These are phyloP conservation scores for Steinernema scapterisci DNA, from an alignment of 2,888 invertebrate species.

Conservation along the genomic window DNA sequence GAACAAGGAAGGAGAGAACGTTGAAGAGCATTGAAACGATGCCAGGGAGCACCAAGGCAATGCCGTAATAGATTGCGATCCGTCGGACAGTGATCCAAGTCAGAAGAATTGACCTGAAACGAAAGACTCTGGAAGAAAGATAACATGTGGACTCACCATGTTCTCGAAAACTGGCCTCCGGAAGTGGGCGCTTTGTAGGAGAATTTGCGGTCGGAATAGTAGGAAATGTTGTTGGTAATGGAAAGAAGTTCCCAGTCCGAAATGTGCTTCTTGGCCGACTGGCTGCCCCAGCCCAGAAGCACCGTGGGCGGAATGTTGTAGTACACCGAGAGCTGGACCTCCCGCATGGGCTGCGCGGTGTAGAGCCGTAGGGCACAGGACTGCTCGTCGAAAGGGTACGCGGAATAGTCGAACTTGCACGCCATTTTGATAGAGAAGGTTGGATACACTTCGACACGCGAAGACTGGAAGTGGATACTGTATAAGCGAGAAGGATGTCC, in stretches of 20 bases:
- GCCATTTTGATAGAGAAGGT: slow-evolving; percentile 61
- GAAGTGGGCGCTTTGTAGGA: slow-evolving; percentile 43
- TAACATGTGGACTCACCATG: slow-evolving; percentile 45
- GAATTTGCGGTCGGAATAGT: slow-evolving; percentile 44
- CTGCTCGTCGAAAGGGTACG: slow-evolving; percentile 47
- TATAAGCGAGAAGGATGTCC: not conserved
- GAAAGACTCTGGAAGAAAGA: too few relatives aligned
- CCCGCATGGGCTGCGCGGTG: slow-evolving; percentile 46
- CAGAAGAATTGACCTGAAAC: slow-evolving; percentile 44
- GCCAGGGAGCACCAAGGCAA: slow-evolving; percentile 42
- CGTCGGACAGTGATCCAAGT: slow-evolving; percentile 40
- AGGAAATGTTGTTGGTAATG: slow-evolving; percentile 48
- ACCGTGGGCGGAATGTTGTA: slow-evolving; percentile 46
- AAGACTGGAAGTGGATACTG: slow-evolving; percentile 32
- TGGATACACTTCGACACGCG: slow-evolving; percentile 58
- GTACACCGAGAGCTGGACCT: slow-evolving; percentile 44
- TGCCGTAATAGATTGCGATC: slow-evolving; percentile 41
- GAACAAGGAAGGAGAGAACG: slow-evolving; percentile 43
- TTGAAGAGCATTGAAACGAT: slow-evolving; percentile 40
- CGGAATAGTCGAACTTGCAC: slow-evolving; percentile 58
- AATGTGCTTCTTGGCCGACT: slow-evolving; percentile 52
- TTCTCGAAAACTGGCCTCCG: slow-evolving; percentile 40
- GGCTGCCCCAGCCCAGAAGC: slow-evolving; percentile 53
- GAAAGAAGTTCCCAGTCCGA: slow-evolving; percentile 55
- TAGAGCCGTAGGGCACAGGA: slow-evolving; percentile 47